Conservation (phyloP, 2,797 vertebrate species). For the Margarornis squamiger region DNA sequence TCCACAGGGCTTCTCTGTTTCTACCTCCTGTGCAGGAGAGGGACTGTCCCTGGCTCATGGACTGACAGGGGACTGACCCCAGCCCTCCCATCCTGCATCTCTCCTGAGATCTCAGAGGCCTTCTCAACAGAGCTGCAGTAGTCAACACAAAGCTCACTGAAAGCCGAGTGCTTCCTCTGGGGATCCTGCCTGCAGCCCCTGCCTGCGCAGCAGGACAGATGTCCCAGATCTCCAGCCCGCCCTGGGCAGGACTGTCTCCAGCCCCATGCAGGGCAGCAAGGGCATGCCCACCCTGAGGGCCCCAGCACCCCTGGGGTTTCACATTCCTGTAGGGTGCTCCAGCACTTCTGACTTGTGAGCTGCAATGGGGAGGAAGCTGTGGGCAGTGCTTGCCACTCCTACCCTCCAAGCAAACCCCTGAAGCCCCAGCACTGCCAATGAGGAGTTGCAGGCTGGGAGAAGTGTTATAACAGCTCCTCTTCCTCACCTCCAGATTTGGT, state of each 20-base stretch:
- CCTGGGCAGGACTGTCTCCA: not conserved
- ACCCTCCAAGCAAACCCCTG: accelerated
- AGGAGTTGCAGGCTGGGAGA: not conserved
- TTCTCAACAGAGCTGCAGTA: accelerated
- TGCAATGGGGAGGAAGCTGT: not conserved
- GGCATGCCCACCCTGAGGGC: accelerated
- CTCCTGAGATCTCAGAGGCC: not conserved
- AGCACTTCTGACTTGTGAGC: too few relatives aligned
- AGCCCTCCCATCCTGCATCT: not conserved
- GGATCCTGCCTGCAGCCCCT: not conserved
- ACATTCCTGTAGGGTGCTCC: accelerated
- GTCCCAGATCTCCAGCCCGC: not conserved
- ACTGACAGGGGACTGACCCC: not conserved
- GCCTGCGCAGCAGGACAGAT: accelerated
- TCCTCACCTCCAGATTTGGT: not conserved
- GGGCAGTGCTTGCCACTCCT: not conserved
- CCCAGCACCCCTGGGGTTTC: accelerated
- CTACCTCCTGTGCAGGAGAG: not conserved
- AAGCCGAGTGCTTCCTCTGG: not conserved
- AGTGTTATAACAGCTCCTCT: not conserved
- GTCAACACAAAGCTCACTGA: not conserved
- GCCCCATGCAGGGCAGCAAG: not conserved
- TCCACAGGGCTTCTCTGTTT: not conserved
- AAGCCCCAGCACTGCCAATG: not conserved
- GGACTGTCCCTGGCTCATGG: not conserved